phyloP scores from a whole-genome alignment of 2,113 vertebrate genomes.

The Tauraco erythrolophus region DNA sequence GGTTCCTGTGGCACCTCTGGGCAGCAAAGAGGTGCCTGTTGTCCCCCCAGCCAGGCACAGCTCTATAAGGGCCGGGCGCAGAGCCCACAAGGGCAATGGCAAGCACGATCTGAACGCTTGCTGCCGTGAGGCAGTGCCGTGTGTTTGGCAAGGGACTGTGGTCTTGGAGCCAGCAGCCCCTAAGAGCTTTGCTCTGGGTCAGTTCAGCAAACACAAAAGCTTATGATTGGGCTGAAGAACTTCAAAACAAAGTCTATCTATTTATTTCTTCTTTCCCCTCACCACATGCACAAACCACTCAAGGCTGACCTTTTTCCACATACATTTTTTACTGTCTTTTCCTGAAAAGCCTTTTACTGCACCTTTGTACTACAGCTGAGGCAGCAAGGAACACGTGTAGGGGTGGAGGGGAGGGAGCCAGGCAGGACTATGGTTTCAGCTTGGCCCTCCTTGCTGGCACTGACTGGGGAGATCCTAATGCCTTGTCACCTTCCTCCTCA shows the following conservation, averaged over 20 bases:
- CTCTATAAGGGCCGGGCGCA: background rate
- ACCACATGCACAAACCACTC: background rate
- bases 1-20: background rate
- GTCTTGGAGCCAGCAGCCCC: background rate
- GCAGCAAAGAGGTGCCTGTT: background rate
- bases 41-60: background rate
- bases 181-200: background rate
- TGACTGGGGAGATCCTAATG: background rate
- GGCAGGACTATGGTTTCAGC: background rate
- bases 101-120: background rate
- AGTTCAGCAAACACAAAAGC: background rate
- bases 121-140: background rate
- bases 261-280: background rate
- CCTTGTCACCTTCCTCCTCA: background rate
- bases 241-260: background rate
- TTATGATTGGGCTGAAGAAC: background rate
- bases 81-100: background rate
- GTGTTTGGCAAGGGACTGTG: accelerated
- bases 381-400: background rate
- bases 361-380: background rate
- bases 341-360: background rate
- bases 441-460: background rate
- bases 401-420: background rate
- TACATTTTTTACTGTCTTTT: background rate
- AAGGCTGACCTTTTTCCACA: background rate